Base-by-base conservation (phyloP, 92 coral and sea anemone species). In the Palythoa caribaeorum region DNA sequence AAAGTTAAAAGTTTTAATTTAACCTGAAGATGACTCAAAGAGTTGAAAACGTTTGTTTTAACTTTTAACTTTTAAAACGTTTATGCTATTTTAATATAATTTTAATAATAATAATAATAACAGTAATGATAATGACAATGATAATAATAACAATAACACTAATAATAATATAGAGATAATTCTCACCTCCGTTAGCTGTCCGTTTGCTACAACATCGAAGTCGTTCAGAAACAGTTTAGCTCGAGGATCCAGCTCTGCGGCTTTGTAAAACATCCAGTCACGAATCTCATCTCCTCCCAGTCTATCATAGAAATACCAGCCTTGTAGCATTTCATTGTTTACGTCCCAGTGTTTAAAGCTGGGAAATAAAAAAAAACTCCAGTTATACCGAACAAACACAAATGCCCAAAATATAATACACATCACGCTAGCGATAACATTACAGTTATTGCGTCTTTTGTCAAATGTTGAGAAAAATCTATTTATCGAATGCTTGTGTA, bases 281-380 rank as follows among this genome's bases (percentile, higher is more conserved):
- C 98, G 92, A 44, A 95, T 90, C 21, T 86, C 50, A 21, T 71
- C 73, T 48, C 93, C 94, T 76, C 84, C 80, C 17, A 92, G 63
- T 1, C 93, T 93, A 14, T 93, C 96, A 11, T 92, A 94, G 78
- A 95, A 95, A 53, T 84, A 95, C 19, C 92, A 86, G 12, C 98
- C 98, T 19, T 95, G 98, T 21, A 95, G 90, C 98, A 95, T 95
- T 59, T 95, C 98, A 78, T 95, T 95, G 73, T 93, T 95, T 3
- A 95, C 96, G 76, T 95, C 98, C 98, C 98, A 95, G 84, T 95
- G 98, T 76, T 73, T 39, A 73, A 95, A 90, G 69, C 98, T 94
- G 51, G 6, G 53, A 62, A 9, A 47, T 21, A 11, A 70, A 52
- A 9, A 3, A 8, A 3, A 35, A 8, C 20, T 7, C 2, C 1